Evolutionary conservation across 2,797 vertebrate genomes (phyloP).

Genomic region (Octomys mimax): DNA sequence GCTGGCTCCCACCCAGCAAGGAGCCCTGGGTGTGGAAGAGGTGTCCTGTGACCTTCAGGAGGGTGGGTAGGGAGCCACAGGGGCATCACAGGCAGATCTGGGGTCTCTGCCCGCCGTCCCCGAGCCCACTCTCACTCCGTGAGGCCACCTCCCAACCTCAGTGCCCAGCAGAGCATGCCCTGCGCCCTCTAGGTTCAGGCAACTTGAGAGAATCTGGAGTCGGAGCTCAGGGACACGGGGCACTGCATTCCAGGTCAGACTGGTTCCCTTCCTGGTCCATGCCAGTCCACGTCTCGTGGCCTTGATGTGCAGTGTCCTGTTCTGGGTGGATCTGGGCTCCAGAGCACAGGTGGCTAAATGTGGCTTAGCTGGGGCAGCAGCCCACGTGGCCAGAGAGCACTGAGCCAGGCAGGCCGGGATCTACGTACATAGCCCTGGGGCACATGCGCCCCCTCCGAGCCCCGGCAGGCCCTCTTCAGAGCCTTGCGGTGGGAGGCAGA

Average conservation of each 20-base stretch:
- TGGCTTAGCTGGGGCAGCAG: background rate
- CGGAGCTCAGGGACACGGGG: background rate
- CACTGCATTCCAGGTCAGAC: background rate
- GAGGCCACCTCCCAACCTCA: background rate
- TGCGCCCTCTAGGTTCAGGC: background rate
- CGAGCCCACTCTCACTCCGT: too few relatives aligned
- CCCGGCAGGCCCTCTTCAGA: background rate
- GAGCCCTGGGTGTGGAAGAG: background rate
- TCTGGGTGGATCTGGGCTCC: too few relatives aligned
- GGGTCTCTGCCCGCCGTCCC: too few relatives aligned
- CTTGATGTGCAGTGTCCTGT: accelerated
- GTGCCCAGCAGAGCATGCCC: background rate
- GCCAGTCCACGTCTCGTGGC: background rate
- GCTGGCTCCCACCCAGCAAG: background rate
- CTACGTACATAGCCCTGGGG: accelerated
- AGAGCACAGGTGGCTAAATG: accelerated
- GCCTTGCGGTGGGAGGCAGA: background rate
- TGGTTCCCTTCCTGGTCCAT: background rate
- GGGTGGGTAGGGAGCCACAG: background rate
- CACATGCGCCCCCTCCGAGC: too few relatives aligned
- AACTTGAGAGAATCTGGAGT: background rate
- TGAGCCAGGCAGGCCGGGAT: accelerated
- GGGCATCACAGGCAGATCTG: background rate
- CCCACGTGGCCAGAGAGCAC: background rate
- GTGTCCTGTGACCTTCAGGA: background rate